Evolutionary conservation across 2,888 invertebrate species (phyloP).

Genomic region (Crossocerus cetratus): DNA sequence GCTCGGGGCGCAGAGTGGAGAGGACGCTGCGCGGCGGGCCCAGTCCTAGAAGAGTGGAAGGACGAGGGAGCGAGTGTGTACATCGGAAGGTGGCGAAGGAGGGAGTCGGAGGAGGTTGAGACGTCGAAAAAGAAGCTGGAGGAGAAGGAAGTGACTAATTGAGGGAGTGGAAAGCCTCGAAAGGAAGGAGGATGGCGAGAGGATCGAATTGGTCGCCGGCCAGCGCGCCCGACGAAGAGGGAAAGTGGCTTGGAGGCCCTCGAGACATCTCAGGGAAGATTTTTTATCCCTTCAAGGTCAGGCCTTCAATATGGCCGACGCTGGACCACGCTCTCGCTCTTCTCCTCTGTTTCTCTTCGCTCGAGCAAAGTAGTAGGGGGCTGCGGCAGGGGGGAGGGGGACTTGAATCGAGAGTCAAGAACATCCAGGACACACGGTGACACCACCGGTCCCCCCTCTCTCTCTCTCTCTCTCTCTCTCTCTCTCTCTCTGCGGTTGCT

Average conservation of each 20-base stretch:
- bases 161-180: slow-evolving; percentile 35
- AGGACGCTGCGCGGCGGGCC: neutral
- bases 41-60: slow-evolving; percentile 21
- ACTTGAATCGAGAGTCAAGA: too few species aligned
- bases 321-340: slow-evolving; percentile 63
- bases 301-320: slow-evolving; percentile 71
- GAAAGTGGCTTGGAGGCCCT: slow-evolving; percentile 48
- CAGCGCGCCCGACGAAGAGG: slow-evolving; percentile 38
- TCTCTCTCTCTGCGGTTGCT: slow-evolving; percentile 1
- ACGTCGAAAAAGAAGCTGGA: slow-evolving; percentile 46
- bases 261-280: slow-evolving; percentile 64
- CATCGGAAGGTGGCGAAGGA: slow-evolving; percentile 14
- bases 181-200: slow-evolving; percentile 11
- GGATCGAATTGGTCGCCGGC: slow-evolving; percentile 16
- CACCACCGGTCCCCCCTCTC: too few species aligned
- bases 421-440: too few species aligned
- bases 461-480: too few species aligned
- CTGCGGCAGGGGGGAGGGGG: too few species aligned
- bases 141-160: slow-evolving; percentile 53
- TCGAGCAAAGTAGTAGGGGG: neutral
- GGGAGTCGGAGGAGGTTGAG: slow-evolving; percentile 20
- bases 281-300: slow-evolving; percentile 72
- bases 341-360: neutral
- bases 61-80: slow-evolving; percentile 16
- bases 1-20: neutral